Evolutionary conservation across 2,888 invertebrate species (phyloP).

Genomic region (Diaphora mendica): DNA sequence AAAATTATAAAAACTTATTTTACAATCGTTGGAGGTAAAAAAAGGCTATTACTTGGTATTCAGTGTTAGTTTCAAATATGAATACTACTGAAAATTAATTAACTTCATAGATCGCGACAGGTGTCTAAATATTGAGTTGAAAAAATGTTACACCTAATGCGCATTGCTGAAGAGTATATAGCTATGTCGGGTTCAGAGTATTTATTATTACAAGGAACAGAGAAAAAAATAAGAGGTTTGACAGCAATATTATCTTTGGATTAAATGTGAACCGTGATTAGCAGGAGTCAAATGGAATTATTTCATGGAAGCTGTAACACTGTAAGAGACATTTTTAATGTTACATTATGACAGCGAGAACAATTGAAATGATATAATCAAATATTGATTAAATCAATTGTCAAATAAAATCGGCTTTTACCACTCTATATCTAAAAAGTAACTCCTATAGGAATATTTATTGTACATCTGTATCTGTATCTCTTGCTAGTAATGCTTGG

Average conservation of each 20-base stretch:
- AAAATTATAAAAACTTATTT: constrained; percentile 52
- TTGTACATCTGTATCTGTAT: background rate
- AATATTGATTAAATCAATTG: background rate
- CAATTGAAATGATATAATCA: background rate
- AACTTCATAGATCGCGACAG: no score
- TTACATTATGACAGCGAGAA: no score
- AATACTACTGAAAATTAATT: constrained; percentile 34
- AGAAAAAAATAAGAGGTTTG: background rate
- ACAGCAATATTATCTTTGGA: background rate
- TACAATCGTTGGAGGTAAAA: constrained; percentile 42
- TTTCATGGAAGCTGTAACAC: background rate
- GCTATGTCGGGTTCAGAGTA: background rate
- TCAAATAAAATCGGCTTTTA: background rate
- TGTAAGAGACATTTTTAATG: background rate
- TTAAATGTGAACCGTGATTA: background rate
- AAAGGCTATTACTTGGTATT: constrained; percentile 31
- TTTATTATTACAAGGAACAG: background rate
- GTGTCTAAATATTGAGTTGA: background rate
- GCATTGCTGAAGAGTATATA: background rate
- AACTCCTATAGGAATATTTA: background rate
- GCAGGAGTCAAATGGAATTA: background rate
- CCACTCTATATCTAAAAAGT: background rate
- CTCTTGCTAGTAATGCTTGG: no score
- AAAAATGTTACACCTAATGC: background rate
- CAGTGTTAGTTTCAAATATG: constrained; percentile 36